Base-by-base conservation (phyloP, 2,113 vertebrate species). In the Cheilinus undulatus region DNA sequence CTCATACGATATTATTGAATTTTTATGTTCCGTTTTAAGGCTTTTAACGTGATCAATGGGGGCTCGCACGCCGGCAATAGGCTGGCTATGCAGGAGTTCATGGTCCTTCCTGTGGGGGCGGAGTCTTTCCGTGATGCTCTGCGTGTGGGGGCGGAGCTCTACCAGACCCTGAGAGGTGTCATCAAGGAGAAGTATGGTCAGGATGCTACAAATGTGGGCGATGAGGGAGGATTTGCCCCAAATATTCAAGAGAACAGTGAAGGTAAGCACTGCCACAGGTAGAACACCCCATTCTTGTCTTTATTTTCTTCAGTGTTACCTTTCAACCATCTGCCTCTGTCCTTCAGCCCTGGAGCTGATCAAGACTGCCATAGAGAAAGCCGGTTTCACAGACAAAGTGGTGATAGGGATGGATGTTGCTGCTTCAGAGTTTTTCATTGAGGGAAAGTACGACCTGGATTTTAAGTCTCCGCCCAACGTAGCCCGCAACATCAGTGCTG, bases 211-310 rank as follows among this genome's bases (percentile, higher is more conserved):
- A 97, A 96, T 5, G 96, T 97, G 63, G 96, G 96, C 3, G 96
- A 98, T 30, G 96, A 97, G 86, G 96, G 96, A 4, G 96, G 96
- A 15, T 98, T 97, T 90, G 96, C 96, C 28, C 96, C 96, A 6
- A 97, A 97, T 46, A 97, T 97, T 86, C 92, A 97, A 90, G 96
- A 97, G 87, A 97, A 97, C n/a, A 96, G 95, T 1, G 96, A 97
- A 93, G 96, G 96, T 97, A 66, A 95, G 62, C 6, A 11, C 5
- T 42, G 13, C 7, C 0, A 34, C 19, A 11, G 26, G 4, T 12
- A n/a, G 48, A 67, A 22, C 9, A 12, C n/a, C n/a, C n/a, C n/a
- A n/a, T n/a, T 6, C 19, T 30, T 52, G 9, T 5, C 24, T 38
- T 20, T 3, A 46, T 13, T 20, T 22, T 17, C 32, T 48, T 23